Conservation (phyloP, 92 coral and sea anemone genomes). For the Umimayanthus kanabou region DNA sequence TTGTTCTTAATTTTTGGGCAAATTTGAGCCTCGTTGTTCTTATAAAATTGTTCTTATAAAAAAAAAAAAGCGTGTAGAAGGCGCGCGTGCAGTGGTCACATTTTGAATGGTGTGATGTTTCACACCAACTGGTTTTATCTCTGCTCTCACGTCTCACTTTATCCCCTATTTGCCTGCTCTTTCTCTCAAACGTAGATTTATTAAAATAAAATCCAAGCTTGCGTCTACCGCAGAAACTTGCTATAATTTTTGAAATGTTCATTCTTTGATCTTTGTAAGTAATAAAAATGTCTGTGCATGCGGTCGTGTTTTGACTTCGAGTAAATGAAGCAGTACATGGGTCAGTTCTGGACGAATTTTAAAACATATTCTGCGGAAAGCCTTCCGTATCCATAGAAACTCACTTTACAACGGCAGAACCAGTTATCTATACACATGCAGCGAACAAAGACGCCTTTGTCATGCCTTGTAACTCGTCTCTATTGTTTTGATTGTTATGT, state of each 20-base stretch:
- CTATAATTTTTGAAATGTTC: too few species aligned
- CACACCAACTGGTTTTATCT: not conserved
- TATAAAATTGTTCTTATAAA: too few species aligned
- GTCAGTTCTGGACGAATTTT: not conserved
- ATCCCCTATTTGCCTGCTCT: not conserved
- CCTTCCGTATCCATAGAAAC: constrained; percentile 13
- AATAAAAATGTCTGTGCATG: too few species aligned
- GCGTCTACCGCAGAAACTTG: too few species aligned
- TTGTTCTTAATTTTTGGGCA: too few species aligned
- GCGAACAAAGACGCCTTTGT: not conserved
- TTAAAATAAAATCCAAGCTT: too few species aligned
- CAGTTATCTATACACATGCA: not conserved
- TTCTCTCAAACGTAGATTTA: not conserved
- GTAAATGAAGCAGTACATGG: not conserved
- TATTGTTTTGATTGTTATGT: constrained; percentile 14
- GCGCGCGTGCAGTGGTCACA: too few species aligned
- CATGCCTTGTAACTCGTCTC: not conserved
- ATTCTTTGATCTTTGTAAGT: too few species aligned
- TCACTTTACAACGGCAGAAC: not conserved
- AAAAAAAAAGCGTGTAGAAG: too few species aligned
- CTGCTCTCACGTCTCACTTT: too few species aligned
- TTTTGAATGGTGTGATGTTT: not conserved
- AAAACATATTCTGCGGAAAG: not conserved
- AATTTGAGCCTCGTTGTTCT: too few species aligned
- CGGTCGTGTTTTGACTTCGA: too few species aligned